Percentiles rank a stretch among this genome's conserved stretches.
phyloP scores from a whole-genome alignment of 2,797 vertebrate genomes.

The Vultur gryphus region DNA sequence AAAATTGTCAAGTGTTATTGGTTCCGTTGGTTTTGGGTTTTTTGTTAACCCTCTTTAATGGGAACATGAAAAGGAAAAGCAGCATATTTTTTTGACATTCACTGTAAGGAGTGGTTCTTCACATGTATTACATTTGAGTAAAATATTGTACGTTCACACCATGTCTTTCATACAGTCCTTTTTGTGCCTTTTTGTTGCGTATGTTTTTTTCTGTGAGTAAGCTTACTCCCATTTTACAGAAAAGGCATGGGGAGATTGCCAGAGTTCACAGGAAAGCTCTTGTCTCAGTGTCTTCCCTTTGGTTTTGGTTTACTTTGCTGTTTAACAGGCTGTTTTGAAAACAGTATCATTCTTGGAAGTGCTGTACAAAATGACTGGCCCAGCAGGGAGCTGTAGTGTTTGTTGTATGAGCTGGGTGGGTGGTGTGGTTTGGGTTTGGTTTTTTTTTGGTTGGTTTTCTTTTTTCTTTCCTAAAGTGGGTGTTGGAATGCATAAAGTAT shows the following conservation, averaged over 20 bases:
- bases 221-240: background rate
- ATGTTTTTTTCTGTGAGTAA: background rate
- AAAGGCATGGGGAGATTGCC: background rate
- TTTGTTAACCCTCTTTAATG: background rate
- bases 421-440: background rate
- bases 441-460: background rate
- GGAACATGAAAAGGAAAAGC: background rate
- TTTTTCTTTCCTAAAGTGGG: background rate
- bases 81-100: background rate
- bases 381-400: background rate
- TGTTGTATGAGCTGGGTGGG: background rate
- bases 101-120: background rate
- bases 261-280: background rate
- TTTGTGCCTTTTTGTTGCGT: background rate
- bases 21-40: background rate
- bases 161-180: background rate
- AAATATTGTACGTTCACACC: background rate
- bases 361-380: background rate
- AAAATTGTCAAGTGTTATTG: background rate
- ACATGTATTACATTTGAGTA: background rate
- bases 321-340: background rate
- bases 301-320: background rate
- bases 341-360: background rate
- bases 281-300: background rate
- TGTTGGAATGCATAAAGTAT: background rate